A percentile compares a stretch with the other conserved stretches of the same genome.
These are phyloP conservation scores for Cydia splendana DNA, from an alignment of 1,140 invertebrate species.

Conservation along the genomic window DNA sequence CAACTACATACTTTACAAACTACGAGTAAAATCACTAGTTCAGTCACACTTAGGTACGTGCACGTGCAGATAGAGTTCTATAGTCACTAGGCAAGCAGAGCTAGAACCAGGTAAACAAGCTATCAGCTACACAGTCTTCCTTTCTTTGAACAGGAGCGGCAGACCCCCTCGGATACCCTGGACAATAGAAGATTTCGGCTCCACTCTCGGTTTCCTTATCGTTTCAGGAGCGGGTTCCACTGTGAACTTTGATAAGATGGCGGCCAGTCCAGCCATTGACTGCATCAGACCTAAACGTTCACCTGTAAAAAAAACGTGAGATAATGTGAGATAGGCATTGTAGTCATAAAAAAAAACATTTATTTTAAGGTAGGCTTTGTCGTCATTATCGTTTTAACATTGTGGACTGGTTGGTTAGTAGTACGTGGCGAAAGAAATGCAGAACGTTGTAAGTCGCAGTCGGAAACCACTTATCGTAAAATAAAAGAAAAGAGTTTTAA, in stretches of 20 bases:
- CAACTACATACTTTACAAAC: too few relatives aligned
- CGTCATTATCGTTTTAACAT: background rate
- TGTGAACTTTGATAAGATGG: slow-evolving; percentile 34
- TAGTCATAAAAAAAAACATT: too few relatives aligned
- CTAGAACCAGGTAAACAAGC: too few relatives aligned
- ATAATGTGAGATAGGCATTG: too few relatives aligned
- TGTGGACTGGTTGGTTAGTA: background rate
- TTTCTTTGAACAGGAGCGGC: slow-evolving; percentile 29
- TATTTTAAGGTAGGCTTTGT: background rate
- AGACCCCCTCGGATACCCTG: slow-evolving; percentile 30
- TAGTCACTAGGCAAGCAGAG: too few relatives aligned
- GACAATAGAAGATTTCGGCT: slow-evolving; percentile 24
- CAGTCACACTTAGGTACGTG: too few relatives aligned
- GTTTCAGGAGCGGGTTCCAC: slow-evolving; percentile 34
- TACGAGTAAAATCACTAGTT: too few relatives aligned
- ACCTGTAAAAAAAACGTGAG: slow-evolving; percentile 32
- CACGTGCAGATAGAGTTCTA: too few relatives aligned
- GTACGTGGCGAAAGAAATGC: too few relatives aligned
- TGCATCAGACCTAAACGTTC: slow-evolving; percentile 37
- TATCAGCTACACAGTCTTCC: background rate
- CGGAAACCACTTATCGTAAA: background rate
- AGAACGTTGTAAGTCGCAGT: too few relatives aligned
- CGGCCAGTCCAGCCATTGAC: slow-evolving; percentile 35
- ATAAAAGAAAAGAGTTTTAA: background rate
- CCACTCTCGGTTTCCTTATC: background rate